Percentiles rank a stretch among this genome's conserved stretches.
Conservation (phyloP, 2,888 invertebrate genomes). For the Tryphoninae sp. region DNA sequence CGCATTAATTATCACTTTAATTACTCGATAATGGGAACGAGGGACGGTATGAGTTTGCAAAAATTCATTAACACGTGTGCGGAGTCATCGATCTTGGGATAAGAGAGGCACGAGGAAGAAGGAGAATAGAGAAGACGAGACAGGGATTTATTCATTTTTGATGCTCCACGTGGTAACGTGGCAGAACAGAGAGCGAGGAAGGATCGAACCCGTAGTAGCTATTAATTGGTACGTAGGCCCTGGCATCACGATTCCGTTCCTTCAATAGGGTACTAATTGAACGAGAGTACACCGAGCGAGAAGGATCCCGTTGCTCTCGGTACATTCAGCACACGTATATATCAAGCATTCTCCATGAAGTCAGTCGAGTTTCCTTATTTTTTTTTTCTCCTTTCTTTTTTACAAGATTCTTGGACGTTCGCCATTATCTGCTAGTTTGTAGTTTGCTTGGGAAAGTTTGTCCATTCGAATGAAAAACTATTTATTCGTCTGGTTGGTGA, state of each 20-base stretch:
- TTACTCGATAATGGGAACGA: not conserved
- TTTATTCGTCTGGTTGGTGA: no score
- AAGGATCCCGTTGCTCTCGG: slow-evolving; percentile 27
- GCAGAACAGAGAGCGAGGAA: slow-evolving; percentile 25
- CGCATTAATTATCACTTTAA: not conserved
- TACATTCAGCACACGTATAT: slow-evolving; percentile 18
- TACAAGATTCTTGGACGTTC: no score
- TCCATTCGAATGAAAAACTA: no score
- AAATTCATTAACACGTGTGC: slow-evolving; percentile 14
- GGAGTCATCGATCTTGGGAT: slow-evolving; percentile 36
- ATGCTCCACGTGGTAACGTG: not conserved
- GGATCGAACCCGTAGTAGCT: slow-evolving; percentile 20
- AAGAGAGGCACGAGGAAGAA: slow-evolving; percentile 2
- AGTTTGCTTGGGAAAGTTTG: no score
- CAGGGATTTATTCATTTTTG: slow-evolving; percentile 25
- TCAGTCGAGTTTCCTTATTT: not conserved
- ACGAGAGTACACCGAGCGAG: slow-evolving; percentile 47
- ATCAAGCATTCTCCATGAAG: not conserved
- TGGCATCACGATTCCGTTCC: slow-evolving; percentile 49
- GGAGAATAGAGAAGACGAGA: not conserved
- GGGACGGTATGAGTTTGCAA: not conserved
- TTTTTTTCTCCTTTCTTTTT: not conserved
- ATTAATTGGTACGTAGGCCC: slow-evolving; percentile 54
- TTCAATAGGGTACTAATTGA: slow-evolving; percentile 59
- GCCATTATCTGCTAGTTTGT: no score